Evolutionary conservation across 2,113 vertebrate genomes (phyloP), one percentile per base, ranked within the genome.

Genomic region (Podilymbus podiceps): DNA sequence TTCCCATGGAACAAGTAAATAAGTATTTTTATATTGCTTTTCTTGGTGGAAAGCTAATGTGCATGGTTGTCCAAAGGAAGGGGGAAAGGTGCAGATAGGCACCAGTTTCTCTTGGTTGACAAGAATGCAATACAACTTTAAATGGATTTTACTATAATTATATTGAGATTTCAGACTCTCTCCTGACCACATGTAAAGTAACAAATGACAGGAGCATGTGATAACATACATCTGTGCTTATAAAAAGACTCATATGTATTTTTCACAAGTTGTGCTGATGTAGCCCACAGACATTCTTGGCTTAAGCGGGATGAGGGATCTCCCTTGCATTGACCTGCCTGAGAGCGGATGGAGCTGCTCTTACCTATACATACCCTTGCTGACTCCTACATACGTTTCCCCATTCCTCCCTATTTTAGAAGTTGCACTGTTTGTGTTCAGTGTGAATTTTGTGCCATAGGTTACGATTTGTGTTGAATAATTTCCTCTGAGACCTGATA

Each of bases 211-310:
- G 12, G 11, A 75, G 21, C 27, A 15, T 27, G 35, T 60, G 28
- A 33, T 63, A 30, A n/a, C 18, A 2, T 49, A 46, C 1, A 1
- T 31, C 20, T 50, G 1, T 40, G 21, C 30, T 76, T 85, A 14
- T 40, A 56, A 73, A 53, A 42, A 25, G 3, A 3, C 31, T 49
- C 1, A 0, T 7, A 3, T 31, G 0, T 49, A 0, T 76, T 73
- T 52, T 60, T 58, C 21, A 10, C 15, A 19, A 44, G 18, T 19
- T 50, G 25, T 62, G 22, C 53, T 73, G 81, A 25, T 55, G 20
- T 7, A 84, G 35, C 63, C 68, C 33, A 6, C 33, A 71, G 63
- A 16, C 25, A 15, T 42, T 75, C 68, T 28, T 80, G 58, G 40
- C 31, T 76, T 5, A 7, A 27, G 85, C 4, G 5, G 52, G 46